These are phyloP conservation scores for Pituophis catenifer DNA, from an alignment of 2,113 vertebrate genomes.

Conservation along the genomic window DNA sequence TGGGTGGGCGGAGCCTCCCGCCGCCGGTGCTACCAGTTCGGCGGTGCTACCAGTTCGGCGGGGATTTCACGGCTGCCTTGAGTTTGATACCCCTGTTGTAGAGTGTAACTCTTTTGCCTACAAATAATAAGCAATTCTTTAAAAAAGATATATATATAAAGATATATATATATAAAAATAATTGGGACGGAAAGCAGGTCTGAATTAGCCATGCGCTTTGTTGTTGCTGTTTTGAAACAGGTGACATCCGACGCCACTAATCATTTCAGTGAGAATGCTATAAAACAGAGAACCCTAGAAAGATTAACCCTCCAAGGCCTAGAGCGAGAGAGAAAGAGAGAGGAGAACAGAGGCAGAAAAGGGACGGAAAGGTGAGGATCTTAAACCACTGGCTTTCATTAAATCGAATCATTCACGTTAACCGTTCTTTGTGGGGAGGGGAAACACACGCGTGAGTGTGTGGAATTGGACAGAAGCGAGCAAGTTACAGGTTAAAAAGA, in stretches of 20 bases:
- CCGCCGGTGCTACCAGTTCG: no score
- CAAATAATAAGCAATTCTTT: not conserved
- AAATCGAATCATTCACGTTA: slow-evolving; percentile 7
- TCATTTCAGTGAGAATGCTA: slow-evolving; percentile 69
- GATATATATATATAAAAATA: no score
- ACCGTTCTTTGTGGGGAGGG: not conserved
- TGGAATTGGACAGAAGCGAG: not conserved
- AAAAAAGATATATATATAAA: no score
- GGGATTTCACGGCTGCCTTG: no score
- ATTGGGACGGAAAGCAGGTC: not conserved
- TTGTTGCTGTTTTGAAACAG: slow-evolving; percentile 66
- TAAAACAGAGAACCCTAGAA: slow-evolving; percentile 69
- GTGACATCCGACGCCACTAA: slow-evolving; percentile 68
- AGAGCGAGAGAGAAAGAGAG: slow-evolving; percentile 65
- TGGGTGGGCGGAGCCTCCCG: no score
- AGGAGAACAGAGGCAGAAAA: slow-evolving; percentile 60
- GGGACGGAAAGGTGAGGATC: slow-evolving; percentile 67
- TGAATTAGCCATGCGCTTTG: slow-evolving; percentile 16
- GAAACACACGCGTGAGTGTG: not conserved
- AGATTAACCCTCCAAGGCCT: slow-evolving; percentile 72
- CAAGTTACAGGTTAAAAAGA: not conserved
- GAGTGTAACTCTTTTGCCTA: not conserved
- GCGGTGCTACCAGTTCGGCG: no score
- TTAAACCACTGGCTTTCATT: slow-evolving; percentile 15
- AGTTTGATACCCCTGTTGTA: not conserved